These are phyloP conservation scores for Collichthys lucidus DNA, from an alignment of 2,113 vertebrate species.

Conservation along the genomic window DNA sequence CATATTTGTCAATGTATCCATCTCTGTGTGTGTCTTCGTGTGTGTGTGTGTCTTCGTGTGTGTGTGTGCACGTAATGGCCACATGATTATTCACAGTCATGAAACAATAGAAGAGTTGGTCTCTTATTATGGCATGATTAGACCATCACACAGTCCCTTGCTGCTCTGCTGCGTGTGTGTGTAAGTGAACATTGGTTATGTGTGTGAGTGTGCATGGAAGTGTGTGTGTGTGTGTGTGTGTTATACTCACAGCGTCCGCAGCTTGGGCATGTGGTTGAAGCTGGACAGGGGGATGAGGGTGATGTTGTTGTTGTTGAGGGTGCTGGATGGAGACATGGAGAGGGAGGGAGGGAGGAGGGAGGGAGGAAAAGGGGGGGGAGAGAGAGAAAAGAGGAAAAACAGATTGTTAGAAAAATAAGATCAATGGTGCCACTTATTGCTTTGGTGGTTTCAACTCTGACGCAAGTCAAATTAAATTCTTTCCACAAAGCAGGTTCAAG, in stretches of 20 bases:
- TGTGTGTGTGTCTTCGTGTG: too few relatives aligned
- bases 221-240: slow-evolving; percentile 17
- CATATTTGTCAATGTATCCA: slow-evolving; percentile 30
- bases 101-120: slow-evolving; percentile 70
- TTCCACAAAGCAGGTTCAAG: slow-evolving; percentile 3
- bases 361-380: too few relatives aligned
- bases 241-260: slow-evolving; percentile 96
- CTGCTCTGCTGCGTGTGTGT: slow-evolving; percentile 38
- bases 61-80: slow-evolving; percentile 46
- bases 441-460: slow-evolving; percentile 43
- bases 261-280: slow-evolving; percentile 99
- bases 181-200: background rate
- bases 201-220: slow-evolving; percentile 13
- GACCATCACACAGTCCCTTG: slow-evolving; percentile 55
- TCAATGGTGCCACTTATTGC: slow-evolving; percentile 22
- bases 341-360: too few relatives aligned
- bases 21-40: slow-evolving; percentile 31
- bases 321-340: slow-evolving; percentile 81
- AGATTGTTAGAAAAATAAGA: slow-evolving; percentile 52
- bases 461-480: slow-evolving; percentile 18
- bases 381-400: too few relatives aligned
- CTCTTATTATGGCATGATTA: slow-evolving; percentile 70
- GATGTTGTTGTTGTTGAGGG: slow-evolving; percentile 99
- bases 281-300: slow-evolving; percentile 97
- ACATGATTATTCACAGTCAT: slow-evolving; percentile 77